Base-by-base conservation (phyloP, 2,888 invertebrate species). In the Oscheius sp. region DNA sequence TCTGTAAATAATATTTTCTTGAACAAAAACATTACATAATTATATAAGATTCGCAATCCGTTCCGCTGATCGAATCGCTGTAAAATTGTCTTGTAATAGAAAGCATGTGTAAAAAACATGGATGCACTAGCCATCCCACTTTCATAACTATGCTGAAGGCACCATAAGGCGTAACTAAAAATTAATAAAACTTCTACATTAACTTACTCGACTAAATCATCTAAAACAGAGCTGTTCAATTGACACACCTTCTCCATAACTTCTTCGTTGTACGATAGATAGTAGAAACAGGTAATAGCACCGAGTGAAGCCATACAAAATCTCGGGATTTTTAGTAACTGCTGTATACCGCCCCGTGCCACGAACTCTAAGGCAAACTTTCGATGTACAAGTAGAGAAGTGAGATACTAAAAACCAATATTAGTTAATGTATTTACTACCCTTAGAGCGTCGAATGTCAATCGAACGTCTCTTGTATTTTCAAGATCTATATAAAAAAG, bases 341-440 rank as follows among this genome's bases (percentile, higher is more conserved):
- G 91, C 90, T 93, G 89, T 49, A 98, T 87, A 0, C 96, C 97
- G 30, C 92, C 92, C 86, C 91, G 91, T 68, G 92, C 91, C 57
- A 98, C 92, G 87, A 97, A 97, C 86, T 97, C 96, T 32, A 96
- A 91, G 0, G 94, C 94, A 89, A 98, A 96, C 87, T 96, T 96
- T 89, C 97, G 97, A 87, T 98, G 97, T 86, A 96, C 96, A 14
- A 98, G 90, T 71, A 98, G 88, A 0, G 95, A 93, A 0, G 95
- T 93, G 22, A 97, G 89, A 88, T 95, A 97, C 89, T 95, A 80
- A 49, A 82, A 69, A 22, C 14, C 14, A 36, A 57, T 6, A 50
- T 32, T 47, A n/a, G 6, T 17, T 20, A 22, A 22, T 24, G 24
- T n/a, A 62, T 8, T 5, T 54, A 72, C 67, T 75, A 88, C 88